Evolutionary conservation across 1,140 invertebrate species (phyloP).

Genomic region (Nasonia vitripennis): DNA sequence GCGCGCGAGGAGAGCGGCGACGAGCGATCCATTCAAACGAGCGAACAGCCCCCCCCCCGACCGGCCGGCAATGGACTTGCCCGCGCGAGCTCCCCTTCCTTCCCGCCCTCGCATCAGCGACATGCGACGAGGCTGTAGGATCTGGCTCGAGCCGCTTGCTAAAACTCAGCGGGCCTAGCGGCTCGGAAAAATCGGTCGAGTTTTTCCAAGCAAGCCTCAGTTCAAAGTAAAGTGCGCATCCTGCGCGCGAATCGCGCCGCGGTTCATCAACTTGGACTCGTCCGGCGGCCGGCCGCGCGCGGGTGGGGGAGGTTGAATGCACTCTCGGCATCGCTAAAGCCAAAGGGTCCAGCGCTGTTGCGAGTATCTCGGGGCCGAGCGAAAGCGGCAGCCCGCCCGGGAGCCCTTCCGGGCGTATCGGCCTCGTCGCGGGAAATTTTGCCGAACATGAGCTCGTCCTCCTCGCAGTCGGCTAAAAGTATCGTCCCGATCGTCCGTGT

Average conservation of each 20-base stretch:
- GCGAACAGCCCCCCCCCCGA: constrained; percentile 52
- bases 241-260: not conserved
- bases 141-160: not conserved
- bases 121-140: too few species aligned
- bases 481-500: too few species aligned
- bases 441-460: too few species aligned
- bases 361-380: too few species aligned
- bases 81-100: constrained; percentile 52
- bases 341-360: not conserved
- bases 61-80: constrained; percentile 63
- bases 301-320: constrained; percentile 60
- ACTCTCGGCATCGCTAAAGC: constrained; percentile 27
- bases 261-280: constrained; percentile 59
- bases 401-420: too few species aligned
- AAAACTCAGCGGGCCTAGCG: not conserved
- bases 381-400: too few species aligned
- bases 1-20: not conserved
- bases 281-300: constrained; percentile 62
- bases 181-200: constrained; percentile 43
- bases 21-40: constrained; percentile 59
- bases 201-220: not conserved
- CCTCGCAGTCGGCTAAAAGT: too few species aligned
- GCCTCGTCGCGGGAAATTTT: too few species aligned
- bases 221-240: constrained; percentile 52
- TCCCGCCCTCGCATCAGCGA: not conserved